Conservation (phyloP, 2,888 invertebrate genomes). For the Pomacea canaliculata region DNA sequence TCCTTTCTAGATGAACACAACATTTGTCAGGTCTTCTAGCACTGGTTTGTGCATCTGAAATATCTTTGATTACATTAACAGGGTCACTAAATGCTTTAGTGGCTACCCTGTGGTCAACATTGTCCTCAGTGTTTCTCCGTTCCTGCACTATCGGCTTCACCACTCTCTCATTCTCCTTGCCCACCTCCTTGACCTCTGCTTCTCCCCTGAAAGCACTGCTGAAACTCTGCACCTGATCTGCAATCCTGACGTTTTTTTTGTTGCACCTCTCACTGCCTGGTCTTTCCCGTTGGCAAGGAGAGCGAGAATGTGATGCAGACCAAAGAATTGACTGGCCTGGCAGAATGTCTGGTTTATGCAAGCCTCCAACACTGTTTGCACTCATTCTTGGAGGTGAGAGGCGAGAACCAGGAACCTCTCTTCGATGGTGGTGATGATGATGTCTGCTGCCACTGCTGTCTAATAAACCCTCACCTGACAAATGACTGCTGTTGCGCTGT, state of each 20-base stretch:
- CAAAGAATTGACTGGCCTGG: not conserved
- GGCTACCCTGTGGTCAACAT: not conserved
- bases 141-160: not conserved
- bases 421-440: not conserved
- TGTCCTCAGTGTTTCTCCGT: not conserved
- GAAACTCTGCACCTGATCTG: not conserved
- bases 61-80: not conserved
- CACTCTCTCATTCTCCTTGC: not conserved
- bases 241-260: not conserved
- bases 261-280: not conserved
- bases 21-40: not conserved
- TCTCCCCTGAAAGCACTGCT: not conserved
- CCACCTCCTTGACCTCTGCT: not conserved
- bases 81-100: not conserved
- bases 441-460: slow-evolving; percentile 3
- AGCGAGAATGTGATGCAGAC: not conserved
- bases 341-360: slow-evolving; percentile 6
- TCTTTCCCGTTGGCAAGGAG: not conserved
- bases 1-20: not conserved
- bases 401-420: not conserved
- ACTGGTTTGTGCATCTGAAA: not conserved
- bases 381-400: slow-evolving; percentile 4
- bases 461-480: not conserved
- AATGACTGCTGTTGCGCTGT: not conserved
- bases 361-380: slow-evolving; percentile 1